Evolutionary conservation across 1,140 invertebrate species (phyloP).

Genomic region (Megalopta genalis): DNA sequence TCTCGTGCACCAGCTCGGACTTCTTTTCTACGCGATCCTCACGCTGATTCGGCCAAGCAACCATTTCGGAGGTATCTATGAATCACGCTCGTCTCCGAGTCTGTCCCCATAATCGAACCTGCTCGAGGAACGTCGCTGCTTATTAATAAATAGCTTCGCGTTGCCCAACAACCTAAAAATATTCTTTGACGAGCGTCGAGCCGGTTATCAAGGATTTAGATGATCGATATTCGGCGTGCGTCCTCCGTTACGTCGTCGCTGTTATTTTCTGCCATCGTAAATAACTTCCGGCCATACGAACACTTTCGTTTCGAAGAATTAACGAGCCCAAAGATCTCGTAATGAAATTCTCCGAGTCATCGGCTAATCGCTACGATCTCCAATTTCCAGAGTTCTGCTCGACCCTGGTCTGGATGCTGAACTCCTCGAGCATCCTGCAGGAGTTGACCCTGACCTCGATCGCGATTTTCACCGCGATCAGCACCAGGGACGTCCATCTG

Average conservation of each 20-base stretch:
- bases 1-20: constrained; percentile 78
- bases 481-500: constrained; percentile 75
- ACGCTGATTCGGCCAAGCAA: constrained; percentile 78
- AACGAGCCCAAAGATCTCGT: too few relatives aligned
- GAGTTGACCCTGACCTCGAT: constrained; percentile 81
- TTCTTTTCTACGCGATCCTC: constrained; percentile 79
- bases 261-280: too few relatives aligned
- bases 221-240: background rate
- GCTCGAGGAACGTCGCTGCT: background rate
- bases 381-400: constrained; percentile 76
- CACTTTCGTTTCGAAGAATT: too few relatives aligned
- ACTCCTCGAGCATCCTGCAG: constrained; percentile 81
- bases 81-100: background rate
- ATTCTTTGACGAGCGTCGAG: background rate
- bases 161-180: background rate
- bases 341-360: too few relatives aligned
- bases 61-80: constrained; percentile 72
- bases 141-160: background rate
- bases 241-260: too few relatives aligned
- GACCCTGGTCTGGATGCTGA: constrained; percentile 79
- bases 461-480: constrained; percentile 79
- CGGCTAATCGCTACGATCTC: background rate
- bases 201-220: background rate
- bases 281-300: too few relatives aligned
- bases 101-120: too few relatives aligned